Percentiles rank a stretch among this genome's conserved stretches.
These are phyloP conservation scores for Sphaeridia pumilis DNA, from an alignment of 2,888 invertebrate genomes.

Conservation along the genomic window DNA sequence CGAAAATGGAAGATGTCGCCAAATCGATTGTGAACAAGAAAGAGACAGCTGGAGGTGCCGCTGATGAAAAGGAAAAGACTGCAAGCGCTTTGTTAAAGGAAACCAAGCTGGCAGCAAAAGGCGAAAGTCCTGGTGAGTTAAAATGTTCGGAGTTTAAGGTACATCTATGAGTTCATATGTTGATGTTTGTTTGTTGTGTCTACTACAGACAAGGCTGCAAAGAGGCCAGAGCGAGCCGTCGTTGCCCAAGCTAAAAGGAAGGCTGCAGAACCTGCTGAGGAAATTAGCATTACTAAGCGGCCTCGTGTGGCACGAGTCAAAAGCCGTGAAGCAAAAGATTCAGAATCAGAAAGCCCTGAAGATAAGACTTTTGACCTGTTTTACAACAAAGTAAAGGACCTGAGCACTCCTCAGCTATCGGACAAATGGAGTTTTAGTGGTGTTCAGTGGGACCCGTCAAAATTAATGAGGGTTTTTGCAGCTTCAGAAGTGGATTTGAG, in stretches of 20 bases:
- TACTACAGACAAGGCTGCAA: too few relatives aligned
- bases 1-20: neutral
- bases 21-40: neutral
- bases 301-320: neutral
- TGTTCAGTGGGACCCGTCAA: constrained; percentile 29
- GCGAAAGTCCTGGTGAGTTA: too few relatives aligned
- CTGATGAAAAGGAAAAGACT: too few relatives aligned
- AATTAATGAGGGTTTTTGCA: constrained; percentile 27
- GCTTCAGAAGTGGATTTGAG: constrained; percentile 27
- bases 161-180: too few relatives aligned
- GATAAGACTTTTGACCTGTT: constrained; percentile 28
- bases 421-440: constrained; percentile 31
- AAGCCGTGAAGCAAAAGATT: neutral
- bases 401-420: constrained; percentile 19
- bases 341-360: constrained; percentile 12
- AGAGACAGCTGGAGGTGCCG: too few relatives aligned
- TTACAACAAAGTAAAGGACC: constrained; percentile 18
- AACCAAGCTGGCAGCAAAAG: too few relatives aligned
- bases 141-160: too few relatives aligned
- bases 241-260: neutral
- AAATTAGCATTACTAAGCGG: neutral
- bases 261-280: neutral
- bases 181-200: too few relatives aligned
- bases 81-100: too few relatives aligned
- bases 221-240: neutral